Evolutionary conservation across 2,888 invertebrate genomes (phyloP).

Genomic region (Halocaridina rubra): DNA sequence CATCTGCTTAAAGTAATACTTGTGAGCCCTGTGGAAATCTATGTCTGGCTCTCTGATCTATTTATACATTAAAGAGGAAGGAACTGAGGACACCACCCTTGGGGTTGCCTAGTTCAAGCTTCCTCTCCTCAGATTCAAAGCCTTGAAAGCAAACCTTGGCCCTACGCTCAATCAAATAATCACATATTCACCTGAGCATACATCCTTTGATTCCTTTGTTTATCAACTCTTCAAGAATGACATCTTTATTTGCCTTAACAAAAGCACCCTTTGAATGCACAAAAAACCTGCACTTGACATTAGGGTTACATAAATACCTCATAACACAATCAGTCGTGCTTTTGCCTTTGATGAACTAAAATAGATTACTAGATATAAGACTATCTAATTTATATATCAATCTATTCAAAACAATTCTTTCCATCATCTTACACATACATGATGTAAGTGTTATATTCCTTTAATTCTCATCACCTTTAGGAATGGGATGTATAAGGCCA

Average conservation of each 20-base stretch:
- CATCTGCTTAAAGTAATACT: neutral
- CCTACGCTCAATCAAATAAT: neutral
- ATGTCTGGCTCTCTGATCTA: neutral
- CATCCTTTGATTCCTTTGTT: neutral
- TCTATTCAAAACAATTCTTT: too few relatives aligned
- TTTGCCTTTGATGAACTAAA: neutral
- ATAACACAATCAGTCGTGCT: neutral
- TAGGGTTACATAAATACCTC: neutral
- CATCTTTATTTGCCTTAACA: neutral
- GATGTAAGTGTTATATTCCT: too few relatives aligned
- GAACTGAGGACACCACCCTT: too few relatives aligned
- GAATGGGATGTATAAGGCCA: too few relatives aligned
- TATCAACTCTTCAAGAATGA: neutral
- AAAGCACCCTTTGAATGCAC: neutral
- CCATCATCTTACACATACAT: too few relatives aligned
- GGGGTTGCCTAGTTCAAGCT: too few relatives aligned
- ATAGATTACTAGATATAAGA: neutral
- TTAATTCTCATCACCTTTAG: too few relatives aligned
- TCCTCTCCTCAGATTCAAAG: too few relatives aligned
- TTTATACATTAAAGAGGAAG: neutral
- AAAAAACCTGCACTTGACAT: neutral
- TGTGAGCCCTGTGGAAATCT: neutral
- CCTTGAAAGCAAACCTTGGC: neutral
- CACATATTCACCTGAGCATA: neutral
- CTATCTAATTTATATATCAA: too few relatives aligned